These are phyloP conservation scores for Dromius quadrimaculatus DNA, from an alignment of 2,888 invertebrate species.

Conservation along the genomic window DNA sequence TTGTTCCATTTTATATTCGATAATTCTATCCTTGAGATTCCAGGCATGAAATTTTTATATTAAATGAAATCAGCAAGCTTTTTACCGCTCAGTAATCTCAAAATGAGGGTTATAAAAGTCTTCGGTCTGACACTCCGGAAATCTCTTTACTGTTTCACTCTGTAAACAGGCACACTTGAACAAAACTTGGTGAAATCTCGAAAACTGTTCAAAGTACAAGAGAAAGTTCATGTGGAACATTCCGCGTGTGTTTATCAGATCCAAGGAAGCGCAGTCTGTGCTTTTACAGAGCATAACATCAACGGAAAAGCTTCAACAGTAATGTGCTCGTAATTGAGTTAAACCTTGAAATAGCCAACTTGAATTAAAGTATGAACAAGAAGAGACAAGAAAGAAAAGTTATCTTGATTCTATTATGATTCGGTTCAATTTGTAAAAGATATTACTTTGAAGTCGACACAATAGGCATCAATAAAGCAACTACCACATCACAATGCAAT, in stretches of 20 bases:
- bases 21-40: too few species aligned
- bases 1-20: too few species aligned
- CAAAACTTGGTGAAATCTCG: conserved; percentile 36
- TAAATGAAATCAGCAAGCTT: too few species aligned
- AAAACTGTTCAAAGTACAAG: conserved; percentile 48
- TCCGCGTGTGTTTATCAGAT: conserved; percentile 38
- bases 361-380: too few species aligned
- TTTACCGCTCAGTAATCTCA: conserved; percentile 28
- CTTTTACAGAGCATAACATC: not conserved
- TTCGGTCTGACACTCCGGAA: conserved; percentile 27
- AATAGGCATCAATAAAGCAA: conserved; percentile 42
- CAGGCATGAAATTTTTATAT: too few species aligned
- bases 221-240: conserved; percentile 44
- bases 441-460: conserved; percentile 6
- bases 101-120: conserved; percentile 31
- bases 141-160: conserved; percentile 40
- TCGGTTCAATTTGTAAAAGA: not conserved
- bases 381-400: not conserved
- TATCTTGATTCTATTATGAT: not conserved
- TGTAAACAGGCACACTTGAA: conserved; percentile 42
- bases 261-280: not conserved
- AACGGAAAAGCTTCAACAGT: not conserved
- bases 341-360: not conserved
- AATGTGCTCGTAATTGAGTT: conserved; percentile 1
- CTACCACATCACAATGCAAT: conserved; percentile 38